Conservation (phyloP, 2,797 vertebrate genomes). For the Masticophis lateralis region DNA sequence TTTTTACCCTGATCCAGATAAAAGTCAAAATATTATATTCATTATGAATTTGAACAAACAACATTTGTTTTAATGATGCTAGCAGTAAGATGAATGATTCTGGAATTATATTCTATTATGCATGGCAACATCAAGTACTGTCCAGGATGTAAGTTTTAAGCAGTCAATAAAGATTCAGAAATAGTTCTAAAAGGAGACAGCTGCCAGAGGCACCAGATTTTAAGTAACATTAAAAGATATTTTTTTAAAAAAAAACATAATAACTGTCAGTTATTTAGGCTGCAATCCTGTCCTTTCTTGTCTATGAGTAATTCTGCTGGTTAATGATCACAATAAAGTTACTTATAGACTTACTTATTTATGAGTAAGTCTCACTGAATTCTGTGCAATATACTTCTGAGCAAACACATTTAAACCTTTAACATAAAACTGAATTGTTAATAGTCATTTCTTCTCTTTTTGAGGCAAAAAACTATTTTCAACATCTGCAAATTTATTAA, state of each 20-base stretch:
- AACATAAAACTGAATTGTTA: background rate
- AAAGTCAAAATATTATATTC: background rate
- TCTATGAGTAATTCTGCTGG: background rate
- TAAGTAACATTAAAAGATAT: background rate
- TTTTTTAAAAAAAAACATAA: no score
- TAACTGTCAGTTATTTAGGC: background rate
- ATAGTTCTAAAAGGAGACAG: background rate
- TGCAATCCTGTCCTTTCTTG: background rate
- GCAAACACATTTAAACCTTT: background rate
- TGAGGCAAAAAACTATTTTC: background rate
- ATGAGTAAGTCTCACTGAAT: background rate
- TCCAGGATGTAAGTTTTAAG: slow-evolving; percentile 2
- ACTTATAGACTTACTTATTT: background rate
- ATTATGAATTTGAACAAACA: background rate
- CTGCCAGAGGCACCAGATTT: background rate
- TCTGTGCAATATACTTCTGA: background rate
- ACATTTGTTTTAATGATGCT: background rate
- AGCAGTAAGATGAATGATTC: background rate
- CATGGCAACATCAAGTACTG: background rate
- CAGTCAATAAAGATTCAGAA: slow-evolving; percentile 35
- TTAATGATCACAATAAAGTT: background rate
- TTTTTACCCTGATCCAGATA: background rate
- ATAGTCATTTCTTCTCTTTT: background rate
- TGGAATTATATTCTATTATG: background rate
- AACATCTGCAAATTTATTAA: background rate